A percentile compares a stretch with the other conserved stretches of the same genome.
phyloP scores from a whole-genome alignment of 2,797 vertebrate genomes.

The Urosaurus nigricauda region DNA sequence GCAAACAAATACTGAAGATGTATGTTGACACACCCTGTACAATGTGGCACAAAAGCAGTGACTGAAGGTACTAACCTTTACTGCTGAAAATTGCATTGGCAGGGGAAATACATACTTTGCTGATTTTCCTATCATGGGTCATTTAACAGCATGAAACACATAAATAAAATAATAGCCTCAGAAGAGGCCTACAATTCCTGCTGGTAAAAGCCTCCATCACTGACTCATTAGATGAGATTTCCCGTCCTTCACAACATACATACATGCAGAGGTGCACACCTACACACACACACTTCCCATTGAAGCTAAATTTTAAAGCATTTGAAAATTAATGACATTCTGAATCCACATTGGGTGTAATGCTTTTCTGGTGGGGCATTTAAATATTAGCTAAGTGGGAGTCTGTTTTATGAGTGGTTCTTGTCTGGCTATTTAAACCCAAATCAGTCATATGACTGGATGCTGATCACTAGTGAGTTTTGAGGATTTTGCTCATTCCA shows the following conservation, averaged over 20 bases:
- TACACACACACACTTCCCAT: neutral
- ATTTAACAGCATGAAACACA: constrained; percentile 75
- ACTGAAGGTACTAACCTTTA: constrained; percentile 67
- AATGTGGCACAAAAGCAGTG: constrained; percentile 71
- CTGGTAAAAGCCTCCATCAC: neutral
- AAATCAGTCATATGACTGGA: neutral
- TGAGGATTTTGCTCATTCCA: neutral
- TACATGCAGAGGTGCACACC: neutral
- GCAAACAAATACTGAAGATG: constrained; percentile 69
- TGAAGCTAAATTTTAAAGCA: neutral
- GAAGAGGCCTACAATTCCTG: constrained; percentile 50
- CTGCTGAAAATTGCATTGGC: constrained; percentile 74
- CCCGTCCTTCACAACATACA: neutral
- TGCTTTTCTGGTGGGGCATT: neutral
- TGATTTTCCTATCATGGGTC: constrained; percentile 75
- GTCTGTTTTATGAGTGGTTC: neutral
- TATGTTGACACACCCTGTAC: constrained; percentile 77
- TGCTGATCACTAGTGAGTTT: neutral
- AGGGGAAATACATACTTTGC: constrained; percentile 73
- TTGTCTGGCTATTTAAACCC: neutral
- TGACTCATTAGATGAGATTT: constrained; percentile 19
- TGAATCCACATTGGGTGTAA: neutral
- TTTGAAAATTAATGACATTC: constrained; percentile 16
- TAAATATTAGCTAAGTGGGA: neutral
- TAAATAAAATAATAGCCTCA: constrained; percentile 78